Conservation (phyloP, 2,113 vertebrate species). For the Equus quagga region DNA sequence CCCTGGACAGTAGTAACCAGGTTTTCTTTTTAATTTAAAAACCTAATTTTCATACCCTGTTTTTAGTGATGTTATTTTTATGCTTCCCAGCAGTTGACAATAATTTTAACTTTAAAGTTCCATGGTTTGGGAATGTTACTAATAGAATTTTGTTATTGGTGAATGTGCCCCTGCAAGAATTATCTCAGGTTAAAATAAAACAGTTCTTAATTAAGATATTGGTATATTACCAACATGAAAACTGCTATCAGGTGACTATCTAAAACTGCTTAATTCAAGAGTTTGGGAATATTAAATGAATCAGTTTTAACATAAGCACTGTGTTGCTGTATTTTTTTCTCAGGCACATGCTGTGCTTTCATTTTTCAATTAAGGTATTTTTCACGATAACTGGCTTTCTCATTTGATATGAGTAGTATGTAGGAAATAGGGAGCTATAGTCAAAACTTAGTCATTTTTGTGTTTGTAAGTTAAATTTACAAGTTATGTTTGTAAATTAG, state of each 20-base stretch:
- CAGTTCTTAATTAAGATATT: background rate
- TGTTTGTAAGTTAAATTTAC: background rate
- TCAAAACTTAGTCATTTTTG: background rate
- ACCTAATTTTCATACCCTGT: slow-evolving; percentile 14
- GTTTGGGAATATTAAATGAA: background rate
- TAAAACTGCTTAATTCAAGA: slow-evolving; percentile 21
- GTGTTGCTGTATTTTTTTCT: background rate
- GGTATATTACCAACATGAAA: slow-evolving; percentile 17
- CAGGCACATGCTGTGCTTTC: background rate
- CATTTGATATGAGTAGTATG: background rate
- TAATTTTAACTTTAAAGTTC: slow-evolving; percentile 1
- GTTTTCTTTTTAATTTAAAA: slow-evolving; percentile 38
- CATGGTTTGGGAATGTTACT: background rate
- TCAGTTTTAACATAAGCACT: slow-evolving; percentile 26
- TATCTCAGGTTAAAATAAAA: slow-evolving; percentile 23
- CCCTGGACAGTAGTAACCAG: background rate
- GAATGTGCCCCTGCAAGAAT: background rate
- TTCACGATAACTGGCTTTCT: slow-evolving; percentile 23
- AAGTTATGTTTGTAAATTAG: background rate
- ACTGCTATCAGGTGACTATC: background rate
- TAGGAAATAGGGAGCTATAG: background rate
- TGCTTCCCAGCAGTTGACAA: background rate
- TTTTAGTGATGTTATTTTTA: slow-evolving; percentile 40
- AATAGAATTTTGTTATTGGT: background rate
- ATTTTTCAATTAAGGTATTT: slow-evolving; percentile 4